Evolutionary conservation across 2,888 invertebrate species (phyloP).

Genomic region (Aspidiotus destructor): DNA sequence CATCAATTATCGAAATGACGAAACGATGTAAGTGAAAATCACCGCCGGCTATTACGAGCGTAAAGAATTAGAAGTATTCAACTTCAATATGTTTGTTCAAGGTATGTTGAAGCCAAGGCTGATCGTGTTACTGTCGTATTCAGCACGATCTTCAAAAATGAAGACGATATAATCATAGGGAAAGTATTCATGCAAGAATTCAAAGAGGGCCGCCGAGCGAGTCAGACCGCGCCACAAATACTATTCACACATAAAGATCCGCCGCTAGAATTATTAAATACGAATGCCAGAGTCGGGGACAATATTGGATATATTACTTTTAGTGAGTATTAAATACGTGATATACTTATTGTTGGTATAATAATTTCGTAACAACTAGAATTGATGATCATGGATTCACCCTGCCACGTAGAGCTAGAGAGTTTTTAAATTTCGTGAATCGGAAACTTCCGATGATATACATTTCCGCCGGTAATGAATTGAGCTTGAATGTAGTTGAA

Average conservation of each 20-base stretch:
- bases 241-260: slow-evolving; percentile 92
- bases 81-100: slow-evolving; percentile 41
- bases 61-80: slow-evolving; percentile 12
- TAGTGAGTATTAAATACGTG: slow-evolving; percentile 51
- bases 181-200: slow-evolving; percentile 99
- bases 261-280: slow-evolving; percentile 85
- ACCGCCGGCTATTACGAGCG: neutral
- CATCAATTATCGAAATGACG: slow-evolving; percentile 96
- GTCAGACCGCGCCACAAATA: slow-evolving; percentile 86
- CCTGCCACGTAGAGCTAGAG: neutral
- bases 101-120: slow-evolving; percentile 95
- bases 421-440: neutral
- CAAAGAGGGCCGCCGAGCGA: slow-evolving; percentile 91
- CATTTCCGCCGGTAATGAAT: neutral
- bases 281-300: slow-evolving; percentile 86
- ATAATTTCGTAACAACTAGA: neutral
- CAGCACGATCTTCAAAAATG: slow-evolving; percentile 96
- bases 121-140: slow-evolving; percentile 99
- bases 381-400: neutral
- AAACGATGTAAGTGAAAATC: slow-evolving; percentile 74
- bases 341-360: neutral
- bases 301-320: slow-evolving; percentile 99
- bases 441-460: slow-evolving; percentile 2
- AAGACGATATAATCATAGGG: slow-evolving; percentile 96
- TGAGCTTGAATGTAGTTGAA: neutral